Percentiles rank a stretch among this genome's conserved stretches.
Evolutionary conservation across 2,888 invertebrate genomes (phyloP).

Genomic region (Andrena praecox): DNA sequence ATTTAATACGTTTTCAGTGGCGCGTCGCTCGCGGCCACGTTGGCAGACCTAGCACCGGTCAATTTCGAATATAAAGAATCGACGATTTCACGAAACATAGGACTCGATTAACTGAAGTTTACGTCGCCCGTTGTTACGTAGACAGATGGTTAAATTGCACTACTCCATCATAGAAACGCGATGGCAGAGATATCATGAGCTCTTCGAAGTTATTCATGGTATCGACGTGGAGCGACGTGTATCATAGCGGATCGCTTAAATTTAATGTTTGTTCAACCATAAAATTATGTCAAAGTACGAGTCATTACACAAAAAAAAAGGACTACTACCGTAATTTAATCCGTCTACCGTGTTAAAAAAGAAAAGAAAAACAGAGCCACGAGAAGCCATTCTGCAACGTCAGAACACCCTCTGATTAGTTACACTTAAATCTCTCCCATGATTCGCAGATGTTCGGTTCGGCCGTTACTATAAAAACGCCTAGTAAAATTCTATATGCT

Average conservation of each 20-base stretch:
- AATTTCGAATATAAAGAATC: neutral
- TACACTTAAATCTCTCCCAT: constrained; percentile 29
- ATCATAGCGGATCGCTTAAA: constrained; percentile 21
- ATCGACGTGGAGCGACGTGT: constrained; percentile 25
- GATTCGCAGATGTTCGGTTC: constrained; percentile 37
- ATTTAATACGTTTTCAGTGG: neutral
- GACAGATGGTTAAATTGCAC: constrained; percentile 64
- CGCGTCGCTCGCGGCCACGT: neutral
- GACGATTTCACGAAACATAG: neutral
- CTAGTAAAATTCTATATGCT: constrained; percentile 65
- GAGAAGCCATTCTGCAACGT: neutral
- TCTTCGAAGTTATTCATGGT: constrained; percentile 4
- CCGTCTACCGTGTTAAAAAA: constrained; percentile 45
- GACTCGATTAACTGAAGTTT: constrained; percentile 23
- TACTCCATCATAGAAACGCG: constrained; percentile 50
- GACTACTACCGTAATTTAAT: constrained; percentile 37
- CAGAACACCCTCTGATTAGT: constrained; percentile 5
- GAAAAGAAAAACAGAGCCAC: constrained; percentile 17
- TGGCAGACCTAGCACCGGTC: constrained; percentile 4
- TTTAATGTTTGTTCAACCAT: constrained; percentile 44
- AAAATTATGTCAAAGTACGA: constrained; percentile 38
- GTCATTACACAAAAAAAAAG: constrained; percentile 20
- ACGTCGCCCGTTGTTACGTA: constrained; percentile 6
- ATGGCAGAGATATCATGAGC: constrained; percentile 16
- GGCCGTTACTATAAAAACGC: constrained; percentile 53